Evolutionary conservation across 2,113 vertebrate species (phyloP).

Genomic region (Limanda limanda): DNA sequence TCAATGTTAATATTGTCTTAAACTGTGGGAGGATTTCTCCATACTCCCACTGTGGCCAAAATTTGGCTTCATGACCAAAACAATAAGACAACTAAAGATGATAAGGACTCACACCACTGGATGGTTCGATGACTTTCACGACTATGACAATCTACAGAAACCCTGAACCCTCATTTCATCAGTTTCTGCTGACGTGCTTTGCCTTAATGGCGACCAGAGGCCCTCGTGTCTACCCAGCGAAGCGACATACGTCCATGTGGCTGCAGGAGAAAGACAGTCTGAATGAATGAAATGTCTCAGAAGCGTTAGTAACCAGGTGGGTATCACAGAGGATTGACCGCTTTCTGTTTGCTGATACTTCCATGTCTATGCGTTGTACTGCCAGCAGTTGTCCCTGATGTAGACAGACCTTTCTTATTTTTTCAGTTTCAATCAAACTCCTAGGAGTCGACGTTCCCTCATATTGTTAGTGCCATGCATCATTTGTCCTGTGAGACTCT

Average conservation of each 20-base stretch:
- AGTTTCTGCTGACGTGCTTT: constrained; percentile 8
- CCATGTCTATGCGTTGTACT: constrained; percentile 21
- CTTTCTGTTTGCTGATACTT: neutral
- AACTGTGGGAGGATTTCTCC: neutral
- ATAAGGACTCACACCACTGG: neutral
- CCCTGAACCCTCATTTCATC: neutral
- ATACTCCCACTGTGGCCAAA: constrained; percentile 14
- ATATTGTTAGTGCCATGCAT: constrained; percentile 16
- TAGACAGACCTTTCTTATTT: neutral
- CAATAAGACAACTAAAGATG: neutral
- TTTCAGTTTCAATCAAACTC: constrained; percentile 7
- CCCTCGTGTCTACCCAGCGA: constrained; percentile 8
- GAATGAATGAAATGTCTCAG: constrained; percentile 15
- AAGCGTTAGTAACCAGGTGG: neutral
- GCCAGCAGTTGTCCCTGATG: neutral
- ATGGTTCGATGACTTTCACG: constrained; percentile 9
- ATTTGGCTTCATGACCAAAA: constrained; percentile 46
- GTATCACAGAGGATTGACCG: constrained; percentile 1
- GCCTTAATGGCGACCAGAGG: constrained; percentile 5
- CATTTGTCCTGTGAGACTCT: neutral
- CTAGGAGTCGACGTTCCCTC: constrained; percentile 11
- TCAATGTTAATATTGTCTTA: neutral
- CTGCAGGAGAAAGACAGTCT: neutral
- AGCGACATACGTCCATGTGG: constrained; percentile 2
- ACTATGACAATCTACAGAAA: constrained; percentile 54